These are phyloP conservation scores for Meriones unguiculatus DNA, from an alignment of 2,113 vertebrate genomes.

Conservation along the genomic window DNA sequence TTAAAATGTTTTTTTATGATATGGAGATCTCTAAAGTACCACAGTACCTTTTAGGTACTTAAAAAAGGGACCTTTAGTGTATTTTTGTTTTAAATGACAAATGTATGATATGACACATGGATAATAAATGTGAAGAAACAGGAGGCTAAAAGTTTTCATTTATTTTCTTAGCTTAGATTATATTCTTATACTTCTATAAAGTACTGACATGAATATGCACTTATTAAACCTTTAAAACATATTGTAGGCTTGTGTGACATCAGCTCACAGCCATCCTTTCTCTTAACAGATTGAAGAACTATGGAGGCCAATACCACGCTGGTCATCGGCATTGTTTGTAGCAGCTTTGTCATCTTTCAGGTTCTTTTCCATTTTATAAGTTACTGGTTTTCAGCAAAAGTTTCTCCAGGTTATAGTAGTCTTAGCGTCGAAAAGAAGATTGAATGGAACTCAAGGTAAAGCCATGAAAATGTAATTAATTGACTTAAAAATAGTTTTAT, in stretches of 20 bases:
- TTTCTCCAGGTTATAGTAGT: conserved; percentile 91
- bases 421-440: conserved; percentile 95
- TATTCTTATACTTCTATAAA: conserved; percentile 5
- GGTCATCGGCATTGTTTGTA: conserved; percentile 87
- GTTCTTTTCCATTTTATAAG: conserved; percentile 95
- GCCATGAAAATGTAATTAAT: conserved; percentile 11
- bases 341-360: conserved; percentile 95
- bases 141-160: not conserved
- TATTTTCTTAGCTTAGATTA: not conserved
- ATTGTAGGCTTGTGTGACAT: not conserved
- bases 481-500: not conserved
- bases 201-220: not conserved
- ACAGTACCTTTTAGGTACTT: not conserved
- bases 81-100: not conserved
- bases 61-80: not conserved
- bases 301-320: conserved; percentile 93
- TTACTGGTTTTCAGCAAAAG: conserved; percentile 90
- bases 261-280: conserved; percentile 40
- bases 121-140: not conserved
- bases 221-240: not conserved
- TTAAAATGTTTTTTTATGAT: conserved; percentile 12
- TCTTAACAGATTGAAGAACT: conserved; percentile 86
- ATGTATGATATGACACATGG: not conserved
- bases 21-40: conserved; percentile 6
- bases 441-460: conserved; percentile 99